Conservation (phyloP, 2,113 vertebrate genomes). For the Dunckerocampus dactyliophorus region DNA sequence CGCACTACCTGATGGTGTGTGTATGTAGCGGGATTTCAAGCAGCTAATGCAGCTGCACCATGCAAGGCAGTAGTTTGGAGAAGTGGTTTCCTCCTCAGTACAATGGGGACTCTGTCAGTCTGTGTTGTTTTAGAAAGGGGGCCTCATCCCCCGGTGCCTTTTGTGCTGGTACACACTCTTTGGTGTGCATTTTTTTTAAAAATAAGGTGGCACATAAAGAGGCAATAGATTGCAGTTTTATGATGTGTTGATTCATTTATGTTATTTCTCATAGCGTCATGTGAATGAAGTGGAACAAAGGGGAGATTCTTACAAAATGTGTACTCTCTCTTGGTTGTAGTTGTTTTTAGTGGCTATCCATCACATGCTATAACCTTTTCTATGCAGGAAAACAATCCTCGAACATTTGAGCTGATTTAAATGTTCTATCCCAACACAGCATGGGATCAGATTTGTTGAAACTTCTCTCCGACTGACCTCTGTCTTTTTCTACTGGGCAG, state of each 20-base stretch:
- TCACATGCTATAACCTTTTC: slow-evolving; percentile 7
- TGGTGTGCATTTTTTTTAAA: background rate
- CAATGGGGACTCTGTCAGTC: slow-evolving; percentile 68
- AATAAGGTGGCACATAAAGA: slow-evolving; percentile 8
- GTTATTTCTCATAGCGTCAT: background rate
- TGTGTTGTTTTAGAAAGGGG: slow-evolving; percentile 71
- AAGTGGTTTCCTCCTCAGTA: slow-evolving; percentile 64
- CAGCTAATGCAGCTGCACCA: slow-evolving; percentile 51
- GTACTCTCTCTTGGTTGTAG: slow-evolving; percentile 8
- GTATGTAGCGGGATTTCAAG: slow-evolving; percentile 32
- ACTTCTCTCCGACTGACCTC: slow-evolving; percentile 29
- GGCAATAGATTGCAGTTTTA: slow-evolving; percentile 1
- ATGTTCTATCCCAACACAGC: background rate
- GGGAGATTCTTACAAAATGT: slow-evolving; percentile 12
- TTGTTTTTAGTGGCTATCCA: slow-evolving; percentile 20
- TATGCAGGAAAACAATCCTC: background rate
- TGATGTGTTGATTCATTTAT: background rate
- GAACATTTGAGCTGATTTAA: background rate
- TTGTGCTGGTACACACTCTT: slow-evolving; percentile 43
- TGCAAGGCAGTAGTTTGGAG: slow-evolving; percentile 38
- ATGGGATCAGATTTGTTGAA: slow-evolving; percentile 25
- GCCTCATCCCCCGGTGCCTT: slow-evolving; percentile 60
- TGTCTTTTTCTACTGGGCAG: slow-evolving; percentile 33
- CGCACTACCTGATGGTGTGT: slow-evolving; percentile 8
- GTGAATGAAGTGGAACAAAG: background rate